Conservation (phyloP, 1,140 invertebrate species). For the Parapsyche elsis region DNA sequence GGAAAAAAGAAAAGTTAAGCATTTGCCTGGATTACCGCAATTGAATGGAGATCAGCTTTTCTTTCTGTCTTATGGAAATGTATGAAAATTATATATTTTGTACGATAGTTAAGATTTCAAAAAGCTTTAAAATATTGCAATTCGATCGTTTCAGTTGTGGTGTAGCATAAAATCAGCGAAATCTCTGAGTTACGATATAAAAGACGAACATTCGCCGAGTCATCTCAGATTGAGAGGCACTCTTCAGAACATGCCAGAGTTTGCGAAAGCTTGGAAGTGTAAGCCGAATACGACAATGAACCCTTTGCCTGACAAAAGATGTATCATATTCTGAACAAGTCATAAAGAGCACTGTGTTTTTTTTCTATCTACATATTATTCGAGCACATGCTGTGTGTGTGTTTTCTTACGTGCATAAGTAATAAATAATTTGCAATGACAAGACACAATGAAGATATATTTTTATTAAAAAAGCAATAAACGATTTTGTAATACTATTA, state of each 20-base stretch:
- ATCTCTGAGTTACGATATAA: slow-evolving; percentile 73
- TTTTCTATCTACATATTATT: no score
- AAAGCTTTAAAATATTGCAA: no score
- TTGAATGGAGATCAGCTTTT: slow-evolving; percentile 86
- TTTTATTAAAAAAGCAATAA: no score
- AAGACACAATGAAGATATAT: no score
- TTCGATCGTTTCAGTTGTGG: slow-evolving; percentile 73
- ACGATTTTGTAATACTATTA: no score
- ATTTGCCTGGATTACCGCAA: slow-evolving; percentile 81
- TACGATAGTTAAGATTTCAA: slow-evolving; percentile 4
- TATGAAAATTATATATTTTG: no score
- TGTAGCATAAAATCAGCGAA: slow-evolving; percentile 76
- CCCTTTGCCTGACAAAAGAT: slow-evolving; percentile 75
- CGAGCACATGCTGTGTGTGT: no score
- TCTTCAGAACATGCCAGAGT: slow-evolving; percentile 87
- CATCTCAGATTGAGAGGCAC: slow-evolving; percentile 82
- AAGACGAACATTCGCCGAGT: slow-evolving; percentile 81
- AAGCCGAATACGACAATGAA: slow-evolving; percentile 82
- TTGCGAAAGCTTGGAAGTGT: slow-evolving; percentile 85
- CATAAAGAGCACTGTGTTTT: no score
- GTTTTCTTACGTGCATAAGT: no score
- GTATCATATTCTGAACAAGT: slow-evolving; percentile 75
- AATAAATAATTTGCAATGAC: no score
- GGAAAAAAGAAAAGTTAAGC: slow-evolving; percentile 71
- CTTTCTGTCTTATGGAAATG: slow-evolving; percentile 89